phyloP scores from a whole-genome alignment of 2,113 vertebrate genomes.

The Eudorcas thomsonii region DNA sequence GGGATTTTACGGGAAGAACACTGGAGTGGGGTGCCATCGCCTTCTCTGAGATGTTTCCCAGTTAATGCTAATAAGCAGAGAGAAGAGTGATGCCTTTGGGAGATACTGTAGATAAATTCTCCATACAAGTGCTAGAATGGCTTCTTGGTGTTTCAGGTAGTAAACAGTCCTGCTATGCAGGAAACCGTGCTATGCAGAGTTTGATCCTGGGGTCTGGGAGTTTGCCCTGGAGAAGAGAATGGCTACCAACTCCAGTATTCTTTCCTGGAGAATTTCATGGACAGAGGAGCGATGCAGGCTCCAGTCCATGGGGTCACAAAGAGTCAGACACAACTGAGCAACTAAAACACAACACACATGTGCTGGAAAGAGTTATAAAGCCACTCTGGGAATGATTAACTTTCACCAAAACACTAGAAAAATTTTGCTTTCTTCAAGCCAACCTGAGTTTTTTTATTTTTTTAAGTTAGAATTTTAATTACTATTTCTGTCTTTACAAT shows the following conservation, averaged over 20 bases:
- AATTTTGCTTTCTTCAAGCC: not conserved
- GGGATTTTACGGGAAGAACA: too few relatives aligned
- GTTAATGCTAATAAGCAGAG: not conserved
- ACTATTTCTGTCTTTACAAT: not conserved
- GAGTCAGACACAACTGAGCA: not conserved
- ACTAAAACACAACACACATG: not conserved
- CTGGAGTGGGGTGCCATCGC: too few relatives aligned
- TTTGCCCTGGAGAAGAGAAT: not conserved
- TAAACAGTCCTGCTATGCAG: not conserved
- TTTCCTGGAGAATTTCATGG: not conserved
- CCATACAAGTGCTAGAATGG: not conserved
- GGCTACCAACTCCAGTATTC: not conserved
- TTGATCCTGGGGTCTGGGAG: not conserved
- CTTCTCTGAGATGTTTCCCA: not conserved
- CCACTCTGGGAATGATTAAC: not conserved
- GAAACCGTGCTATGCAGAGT: not conserved
- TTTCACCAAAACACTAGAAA: not conserved
- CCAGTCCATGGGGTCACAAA: not conserved
- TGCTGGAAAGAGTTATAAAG: not conserved
- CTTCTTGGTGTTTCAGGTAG: not conserved
- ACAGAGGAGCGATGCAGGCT: not conserved
- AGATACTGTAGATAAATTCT: not conserved
- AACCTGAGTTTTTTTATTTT: not conserved
- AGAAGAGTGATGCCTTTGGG: not conserved
- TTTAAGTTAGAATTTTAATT: not conserved